phyloP scores from a whole-genome alignment of 2,888 invertebrate genomes.

The Zaprionus obscuricornis region DNA sequence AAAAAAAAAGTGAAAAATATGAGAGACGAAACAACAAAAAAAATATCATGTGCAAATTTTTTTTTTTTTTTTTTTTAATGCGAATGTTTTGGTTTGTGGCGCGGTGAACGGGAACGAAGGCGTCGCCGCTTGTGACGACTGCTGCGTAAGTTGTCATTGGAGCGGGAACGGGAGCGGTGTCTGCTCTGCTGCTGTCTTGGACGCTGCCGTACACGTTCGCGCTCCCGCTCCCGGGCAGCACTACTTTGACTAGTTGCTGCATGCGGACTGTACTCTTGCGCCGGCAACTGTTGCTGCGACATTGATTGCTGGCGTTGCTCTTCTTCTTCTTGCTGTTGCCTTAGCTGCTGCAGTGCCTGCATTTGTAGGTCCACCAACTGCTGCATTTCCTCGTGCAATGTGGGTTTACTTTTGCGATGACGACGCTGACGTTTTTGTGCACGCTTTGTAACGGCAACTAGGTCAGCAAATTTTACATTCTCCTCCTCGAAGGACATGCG shows the following conservation, averaged over 20 bases:
- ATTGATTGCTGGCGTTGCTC: too few relatives aligned
- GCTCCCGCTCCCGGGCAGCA: constrained; percentile 14
- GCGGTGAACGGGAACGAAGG: neutral
- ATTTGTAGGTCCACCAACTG: constrained; percentile 81
- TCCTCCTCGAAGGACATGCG: constrained; percentile 27
- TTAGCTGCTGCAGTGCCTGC: constrained; percentile 70
- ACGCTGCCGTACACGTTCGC: neutral
- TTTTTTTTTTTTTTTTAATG: too few relatives aligned
- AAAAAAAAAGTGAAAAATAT: constrained; percentile 7
- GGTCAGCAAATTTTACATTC: constrained; percentile 73
- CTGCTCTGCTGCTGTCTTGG: neutral
- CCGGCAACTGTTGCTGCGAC: too few relatives aligned
- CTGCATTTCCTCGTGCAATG: constrained; percentile 79
- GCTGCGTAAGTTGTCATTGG: too few relatives aligned
- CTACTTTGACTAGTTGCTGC: constrained; percentile 3
- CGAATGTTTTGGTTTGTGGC: neutral
- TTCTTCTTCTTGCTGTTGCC: neutral
- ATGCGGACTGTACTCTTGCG: too few relatives aligned
- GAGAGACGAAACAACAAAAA: too few relatives aligned
- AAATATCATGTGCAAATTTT: too few relatives aligned
- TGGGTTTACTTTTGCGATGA: constrained; percentile 79
- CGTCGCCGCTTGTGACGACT: neutral
- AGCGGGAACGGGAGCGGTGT: neutral
- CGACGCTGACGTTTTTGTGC: constrained; percentile 71
- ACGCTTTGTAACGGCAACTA: constrained; percentile 74